A percentile compares a stretch with the other conserved stretches of the same genome.
Evolutionary conservation across 2,797 vertebrate species (phyloP).

Genomic region (Urosaurus nigricauda): DNA sequence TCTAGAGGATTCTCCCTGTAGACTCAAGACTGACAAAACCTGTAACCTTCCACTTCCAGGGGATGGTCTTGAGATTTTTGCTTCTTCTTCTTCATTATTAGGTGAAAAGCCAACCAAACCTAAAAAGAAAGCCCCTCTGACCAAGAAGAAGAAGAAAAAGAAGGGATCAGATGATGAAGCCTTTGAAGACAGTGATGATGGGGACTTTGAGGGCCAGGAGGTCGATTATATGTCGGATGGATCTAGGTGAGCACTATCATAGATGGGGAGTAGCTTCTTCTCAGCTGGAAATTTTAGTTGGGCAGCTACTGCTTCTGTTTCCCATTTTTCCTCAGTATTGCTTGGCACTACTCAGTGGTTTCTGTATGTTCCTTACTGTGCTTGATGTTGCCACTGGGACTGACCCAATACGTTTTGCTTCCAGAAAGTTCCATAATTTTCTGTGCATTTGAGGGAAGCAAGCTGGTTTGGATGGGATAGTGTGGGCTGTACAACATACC

Average conservation of each 20-base stretch:
- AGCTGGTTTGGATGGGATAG: too few species aligned
- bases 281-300: neutral
- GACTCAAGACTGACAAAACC: neutral
- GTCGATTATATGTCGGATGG: conserved; percentile 95
- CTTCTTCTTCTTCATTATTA: neutral
- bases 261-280: neutral
- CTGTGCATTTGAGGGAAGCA: too few species aligned
- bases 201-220: conserved; percentile 92
- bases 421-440: too few species aligned
- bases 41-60: neutral
- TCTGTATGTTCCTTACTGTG: too few species aligned
- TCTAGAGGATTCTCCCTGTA: neutral
- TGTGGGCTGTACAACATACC: too few species aligned
- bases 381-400: neutral
- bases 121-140: conserved; percentile 71
- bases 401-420: neutral
- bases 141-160: conserved; percentile 86
- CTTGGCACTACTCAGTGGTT: too few species aligned
- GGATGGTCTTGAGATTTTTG: neutral
- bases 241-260: conserved; percentile 83
- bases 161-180: conserved; percentile 86
- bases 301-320: neutral
- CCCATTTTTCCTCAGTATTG: neutral
- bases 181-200: conserved; percentile 92
- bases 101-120: conserved; percentile 74